These are phyloP conservation scores for Bambusicola thoracicus DNA, from an alignment of 2,113 vertebrate genomes.

Conservation along the genomic window DNA sequence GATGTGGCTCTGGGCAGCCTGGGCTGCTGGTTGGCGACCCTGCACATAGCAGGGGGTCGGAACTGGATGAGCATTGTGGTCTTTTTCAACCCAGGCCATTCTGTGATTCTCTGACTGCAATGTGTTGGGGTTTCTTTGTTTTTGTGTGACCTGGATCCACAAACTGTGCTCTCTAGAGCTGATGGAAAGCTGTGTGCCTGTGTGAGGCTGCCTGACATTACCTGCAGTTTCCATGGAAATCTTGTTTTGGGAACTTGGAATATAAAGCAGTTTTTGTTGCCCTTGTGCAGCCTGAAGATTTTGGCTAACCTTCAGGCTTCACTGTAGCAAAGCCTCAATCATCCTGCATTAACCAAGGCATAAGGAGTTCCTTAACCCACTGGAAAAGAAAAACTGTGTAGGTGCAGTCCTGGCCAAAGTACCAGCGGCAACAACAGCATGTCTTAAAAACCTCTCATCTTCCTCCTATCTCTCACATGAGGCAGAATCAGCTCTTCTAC, in stretches of 20 bases:
- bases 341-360: background rate
- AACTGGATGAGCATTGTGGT: no score
- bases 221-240: background rate
- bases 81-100: no score
- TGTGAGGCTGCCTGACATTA: background rate
- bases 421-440: background rate
- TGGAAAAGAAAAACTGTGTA: background rate
- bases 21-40: no score
- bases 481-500: background rate
- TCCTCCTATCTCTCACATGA: fast-evolving
- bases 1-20: no score
- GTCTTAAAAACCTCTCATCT: background rate
- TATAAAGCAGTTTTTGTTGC: background rate
- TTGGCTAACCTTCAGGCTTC: background rate
- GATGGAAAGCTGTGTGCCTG: background rate
- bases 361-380: background rate
- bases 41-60: no score
- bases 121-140: background rate
- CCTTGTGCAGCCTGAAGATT: background rate
- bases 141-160: background rate
- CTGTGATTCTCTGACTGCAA: background rate
- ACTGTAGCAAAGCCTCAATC: background rate
- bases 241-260: background rate
- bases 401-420: background rate
- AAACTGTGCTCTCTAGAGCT: background rate